These are phyloP conservation scores for Poecilia velifera DNA, from an alignment of 2,797 vertebrate genomes.

Conservation along the genomic window DNA sequence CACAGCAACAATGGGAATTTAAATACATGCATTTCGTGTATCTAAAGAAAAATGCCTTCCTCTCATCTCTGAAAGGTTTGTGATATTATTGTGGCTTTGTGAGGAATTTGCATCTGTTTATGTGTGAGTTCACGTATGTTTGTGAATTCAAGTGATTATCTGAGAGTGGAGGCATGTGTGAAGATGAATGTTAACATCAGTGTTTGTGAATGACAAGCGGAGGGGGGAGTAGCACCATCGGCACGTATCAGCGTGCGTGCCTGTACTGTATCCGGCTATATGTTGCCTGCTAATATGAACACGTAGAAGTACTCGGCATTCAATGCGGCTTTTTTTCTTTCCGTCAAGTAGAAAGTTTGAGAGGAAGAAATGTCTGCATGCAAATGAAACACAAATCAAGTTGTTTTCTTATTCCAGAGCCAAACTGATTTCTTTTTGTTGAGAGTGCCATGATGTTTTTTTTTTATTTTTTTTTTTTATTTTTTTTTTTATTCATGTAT, in stretches of 20 bases:
- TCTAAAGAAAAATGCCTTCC: constrained; percentile 45
- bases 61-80: constrained; percentile 61
- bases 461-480: background rate
- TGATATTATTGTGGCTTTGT: constrained; percentile 57
- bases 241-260: constrained; percentile 1
- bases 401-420: constrained; percentile 39
- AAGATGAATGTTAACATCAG: constrained; percentile 71
- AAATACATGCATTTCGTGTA: constrained; percentile 51
- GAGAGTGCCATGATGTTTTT: constrained; percentile 11
- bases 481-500: constrained; percentile 5
- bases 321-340: constrained; percentile 54
- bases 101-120: constrained; percentile 75
- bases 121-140: constrained; percentile 66
- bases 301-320: constrained; percentile 73
- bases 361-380: constrained; percentile 67
- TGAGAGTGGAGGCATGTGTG: constrained; percentile 63
- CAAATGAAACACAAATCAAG: constrained; percentile 70
- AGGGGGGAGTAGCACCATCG: constrained; percentile 49
- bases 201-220: constrained; percentile 66
- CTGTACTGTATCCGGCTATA: constrained; percentile 36
- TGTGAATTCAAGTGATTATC: constrained; percentile 72
- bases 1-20: constrained; percentile 19
- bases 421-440: constrained; percentile 28
- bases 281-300: constrained; percentile 62
- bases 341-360: constrained; percentile 80